These are phyloP conservation scores for Drosophila prolongata DNA, from an alignment of 2,888 invertebrate species.

Conservation along the genomic window DNA sequence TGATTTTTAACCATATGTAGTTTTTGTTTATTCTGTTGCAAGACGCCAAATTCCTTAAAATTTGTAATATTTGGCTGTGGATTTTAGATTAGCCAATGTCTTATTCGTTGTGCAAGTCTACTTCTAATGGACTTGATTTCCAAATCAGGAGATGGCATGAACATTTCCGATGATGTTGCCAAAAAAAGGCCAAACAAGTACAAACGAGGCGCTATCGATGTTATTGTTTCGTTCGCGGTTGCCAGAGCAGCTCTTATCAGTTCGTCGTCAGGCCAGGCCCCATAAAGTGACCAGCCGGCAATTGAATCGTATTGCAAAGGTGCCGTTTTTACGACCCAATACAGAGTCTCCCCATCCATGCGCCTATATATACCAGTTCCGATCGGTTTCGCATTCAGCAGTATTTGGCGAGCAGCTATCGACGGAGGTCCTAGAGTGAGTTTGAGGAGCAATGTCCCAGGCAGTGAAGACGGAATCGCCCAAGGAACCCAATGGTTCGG, in stretches of 20 bases:
- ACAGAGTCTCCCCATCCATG: conserved; percentile 34
- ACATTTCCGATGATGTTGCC: conserved; percentile 24
- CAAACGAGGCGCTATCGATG: conserved; percentile 34
- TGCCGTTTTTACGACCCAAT: conserved; percentile 60
- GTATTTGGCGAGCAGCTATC: conserved; percentile 42
- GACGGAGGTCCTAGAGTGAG: conserved; percentile 15
- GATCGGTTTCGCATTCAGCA: conserved; percentile 31
- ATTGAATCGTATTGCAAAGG: conserved; percentile 48
- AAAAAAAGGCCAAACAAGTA: conserved; percentile 9
- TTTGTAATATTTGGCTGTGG: too few relatives aligned
- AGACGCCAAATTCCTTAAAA: too few relatives aligned
- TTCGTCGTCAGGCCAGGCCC: conserved; percentile 47
- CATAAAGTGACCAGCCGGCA: conserved; percentile 56
- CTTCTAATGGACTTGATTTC: conserved; percentile 7
- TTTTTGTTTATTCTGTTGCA: too few relatives aligned
- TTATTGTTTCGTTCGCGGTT: conserved; percentile 23
- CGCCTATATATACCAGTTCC: conserved; percentile 39
- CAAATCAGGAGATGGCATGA: neutral
- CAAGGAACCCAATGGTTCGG: conserved; percentile 29
- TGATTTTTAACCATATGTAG: too few relatives aligned
- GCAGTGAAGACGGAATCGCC: conserved; percentile 45
- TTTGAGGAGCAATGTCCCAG: conserved; percentile 46
- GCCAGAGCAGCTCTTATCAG: conserved; percentile 55
- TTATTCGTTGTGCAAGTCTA: neutral
- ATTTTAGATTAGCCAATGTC: too few relatives aligned